Percentiles rank a stretch among this genome's conserved stretches.
These are phyloP conservation scores for Lethenteron reissneri DNA, from an alignment of 2,113 vertebrate species.

Conservation along the genomic window DNA sequence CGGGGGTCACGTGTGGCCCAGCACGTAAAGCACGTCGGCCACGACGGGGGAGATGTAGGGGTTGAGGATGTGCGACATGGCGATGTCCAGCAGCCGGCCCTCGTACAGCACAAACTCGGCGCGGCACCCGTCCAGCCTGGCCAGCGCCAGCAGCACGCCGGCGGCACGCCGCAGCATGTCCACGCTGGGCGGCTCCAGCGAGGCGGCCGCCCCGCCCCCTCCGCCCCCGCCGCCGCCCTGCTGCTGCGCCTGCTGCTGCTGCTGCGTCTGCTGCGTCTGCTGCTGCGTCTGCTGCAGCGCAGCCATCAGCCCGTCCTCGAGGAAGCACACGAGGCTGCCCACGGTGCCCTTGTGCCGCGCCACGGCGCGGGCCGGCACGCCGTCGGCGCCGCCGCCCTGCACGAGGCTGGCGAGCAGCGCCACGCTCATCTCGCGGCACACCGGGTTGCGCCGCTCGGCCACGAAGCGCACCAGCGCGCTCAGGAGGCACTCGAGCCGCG, in stretches of 20 bases:
- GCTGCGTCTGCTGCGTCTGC: conserved; percentile 29
- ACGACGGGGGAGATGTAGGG: conserved; percentile 94
- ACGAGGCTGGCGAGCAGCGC: conserved; percentile 92
- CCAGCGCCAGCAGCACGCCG: conserved; percentile 78
- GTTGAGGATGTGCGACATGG: conserved; percentile 95
- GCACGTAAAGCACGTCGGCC: conserved; percentile 99
- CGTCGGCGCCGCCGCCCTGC: conserved; percentile 62
- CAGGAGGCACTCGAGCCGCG: conserved; percentile 82
- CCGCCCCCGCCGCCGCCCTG: conserved; percentile 28
- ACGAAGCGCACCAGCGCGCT: conserved; percentile 84
- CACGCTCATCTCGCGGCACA: conserved; percentile 97
- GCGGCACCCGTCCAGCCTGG: conserved; percentile 97
- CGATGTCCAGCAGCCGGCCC: conserved; percentile 94
- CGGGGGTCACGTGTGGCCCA: conserved; percentile 99
- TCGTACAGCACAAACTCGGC: conserved; percentile 98
- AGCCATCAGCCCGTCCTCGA: conserved; percentile 93
- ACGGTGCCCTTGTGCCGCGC: conserved; percentile 92
- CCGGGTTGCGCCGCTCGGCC: conserved; percentile 83
- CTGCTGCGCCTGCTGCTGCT: too few relatives aligned
- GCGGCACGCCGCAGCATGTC: conserved; percentile 99
- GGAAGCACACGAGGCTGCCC: conserved; percentile 77
- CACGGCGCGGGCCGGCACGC: conserved; percentile 74
- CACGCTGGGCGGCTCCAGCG: conserved; percentile 88
- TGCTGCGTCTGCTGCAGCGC: conserved; percentile 92
- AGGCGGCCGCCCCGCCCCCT: conserved; percentile 75